Conservation (phyloP, 2,888 invertebrate species). For the Trissolcus brochymenae region DNA sequence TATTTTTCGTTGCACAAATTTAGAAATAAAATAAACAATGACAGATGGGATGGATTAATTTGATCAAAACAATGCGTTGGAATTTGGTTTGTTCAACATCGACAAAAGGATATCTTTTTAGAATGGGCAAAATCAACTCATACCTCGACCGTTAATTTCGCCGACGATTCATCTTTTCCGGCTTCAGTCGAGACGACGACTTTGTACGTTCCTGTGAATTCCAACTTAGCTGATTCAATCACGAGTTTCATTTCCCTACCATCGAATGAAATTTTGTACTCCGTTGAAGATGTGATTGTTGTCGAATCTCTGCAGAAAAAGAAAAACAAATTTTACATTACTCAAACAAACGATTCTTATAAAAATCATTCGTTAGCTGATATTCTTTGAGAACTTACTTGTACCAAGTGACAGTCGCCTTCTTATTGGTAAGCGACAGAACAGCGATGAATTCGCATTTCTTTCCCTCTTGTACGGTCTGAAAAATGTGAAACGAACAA, state of each 20-base stretch:
- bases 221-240: slow-evolving; percentile 85
- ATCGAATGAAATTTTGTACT: slow-evolving; percentile 88
- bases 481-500: slow-evolving; percentile 60
- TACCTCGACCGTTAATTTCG: slow-evolving; percentile 87
- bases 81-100: background rate
- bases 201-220: slow-evolving; percentile 88
- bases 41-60: background rate
- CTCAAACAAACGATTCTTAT: background rate
- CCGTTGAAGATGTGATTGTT: slow-evolving; percentile 86
- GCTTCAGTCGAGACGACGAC: slow-evolving; percentile 93
- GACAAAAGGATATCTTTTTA: background rate
- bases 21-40: background rate
- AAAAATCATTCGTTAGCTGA: background rate
- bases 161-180: slow-evolving; percentile 92
- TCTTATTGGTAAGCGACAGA: slow-evolving; percentile 86
- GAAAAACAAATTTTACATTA: background rate
- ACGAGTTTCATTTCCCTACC: slow-evolving; percentile 88
- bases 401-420: slow-evolving; percentile 90
- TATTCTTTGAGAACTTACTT: slow-evolving; percentile 80
- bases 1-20: slow-evolving; percentile 31
- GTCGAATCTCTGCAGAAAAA: slow-evolving; percentile 76
- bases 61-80: background rate
- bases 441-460: slow-evolving; percentile 87
- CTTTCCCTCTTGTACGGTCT: slow-evolving; percentile 84
- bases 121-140: background rate